These are phyloP conservation scores for Steinernema scapterisci DNA, from an alignment of 2,888 invertebrate species.

Conservation along the genomic window DNA sequence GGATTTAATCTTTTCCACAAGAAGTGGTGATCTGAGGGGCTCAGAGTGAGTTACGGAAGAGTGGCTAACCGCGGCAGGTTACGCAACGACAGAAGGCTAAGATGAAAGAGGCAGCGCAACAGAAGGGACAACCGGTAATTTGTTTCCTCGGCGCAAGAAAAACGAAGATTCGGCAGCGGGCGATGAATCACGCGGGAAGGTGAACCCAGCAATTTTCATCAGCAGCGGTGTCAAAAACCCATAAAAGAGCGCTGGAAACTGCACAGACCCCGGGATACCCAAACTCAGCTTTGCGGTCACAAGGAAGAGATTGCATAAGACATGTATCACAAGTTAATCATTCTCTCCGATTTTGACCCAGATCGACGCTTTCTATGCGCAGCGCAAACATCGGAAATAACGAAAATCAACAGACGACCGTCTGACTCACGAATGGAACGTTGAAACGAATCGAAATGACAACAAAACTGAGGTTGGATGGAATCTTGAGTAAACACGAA, in stretches of 20 bases:
- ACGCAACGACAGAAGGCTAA: too few relatives aligned
- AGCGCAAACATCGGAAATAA: slow-evolving; percentile 24
- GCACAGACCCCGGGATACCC: too few relatives aligned
- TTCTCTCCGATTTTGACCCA: slow-evolving; percentile 7
- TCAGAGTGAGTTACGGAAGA: not conserved
- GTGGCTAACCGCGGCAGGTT: not conserved
- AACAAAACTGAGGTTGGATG: too few relatives aligned
- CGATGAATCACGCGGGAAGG: slow-evolving; percentile 1
- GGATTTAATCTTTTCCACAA: slow-evolving; percentile 13
- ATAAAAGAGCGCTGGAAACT: not conserved
- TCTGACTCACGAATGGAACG: not conserved
- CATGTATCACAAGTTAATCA: slow-evolving; percentile 24
- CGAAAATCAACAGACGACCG: not conserved
- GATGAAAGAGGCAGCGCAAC: not conserved
- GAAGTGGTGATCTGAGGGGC: not conserved
- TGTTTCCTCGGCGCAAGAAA: not conserved
- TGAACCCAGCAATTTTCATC: not conserved
- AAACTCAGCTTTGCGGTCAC: too few relatives aligned
- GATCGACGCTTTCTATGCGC: not conserved
- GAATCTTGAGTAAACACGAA: too few relatives aligned
- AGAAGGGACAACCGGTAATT: slow-evolving; percentile 18
- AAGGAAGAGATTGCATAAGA: not conserved
- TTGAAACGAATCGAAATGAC: too few relatives aligned
- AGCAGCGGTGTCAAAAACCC: not conserved
- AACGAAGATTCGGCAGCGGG: slow-evolving; percentile 3